phyloP scores from a whole-genome alignment of 2,888 invertebrate genomes.

The Pilophorus perplexus region DNA sequence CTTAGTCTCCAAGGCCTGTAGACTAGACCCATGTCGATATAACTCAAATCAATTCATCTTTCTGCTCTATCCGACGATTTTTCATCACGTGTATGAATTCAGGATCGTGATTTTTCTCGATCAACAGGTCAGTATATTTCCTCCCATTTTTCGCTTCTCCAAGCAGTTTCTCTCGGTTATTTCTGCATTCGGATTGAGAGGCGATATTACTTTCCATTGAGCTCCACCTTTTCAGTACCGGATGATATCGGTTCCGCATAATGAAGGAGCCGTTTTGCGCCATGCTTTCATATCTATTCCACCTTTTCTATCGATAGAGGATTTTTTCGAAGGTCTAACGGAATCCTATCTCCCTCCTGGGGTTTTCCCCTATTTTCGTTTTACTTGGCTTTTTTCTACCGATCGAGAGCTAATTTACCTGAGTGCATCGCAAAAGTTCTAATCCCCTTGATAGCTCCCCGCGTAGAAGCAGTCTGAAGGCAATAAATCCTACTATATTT shows the following conservation, averaged over 20 bases:
- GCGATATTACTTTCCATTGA: too few relatives aligned
- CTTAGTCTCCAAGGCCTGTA: too few relatives aligned
- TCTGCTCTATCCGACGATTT: too few relatives aligned
- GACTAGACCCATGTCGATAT: too few relatives aligned
- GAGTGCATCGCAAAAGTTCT: slow-evolving; percentile 28
- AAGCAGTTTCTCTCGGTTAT: too few relatives aligned
- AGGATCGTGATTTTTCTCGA: too few relatives aligned
- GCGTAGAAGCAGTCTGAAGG: slow-evolving; percentile 5
- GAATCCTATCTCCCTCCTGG: background rate
- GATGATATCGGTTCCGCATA: slow-evolving; percentile 10
- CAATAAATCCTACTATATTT: slow-evolving; percentile 12
- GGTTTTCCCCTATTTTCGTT: background rate
- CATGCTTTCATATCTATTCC: background rate
- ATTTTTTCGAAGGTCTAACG: background rate
- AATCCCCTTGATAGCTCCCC: slow-evolving; percentile 13
- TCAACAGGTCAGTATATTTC: too few relatives aligned
- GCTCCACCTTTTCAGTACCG: too few relatives aligned
- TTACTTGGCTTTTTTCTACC: background rate
- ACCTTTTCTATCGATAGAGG: slow-evolving; percentile 2
- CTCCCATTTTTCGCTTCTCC: too few relatives aligned
- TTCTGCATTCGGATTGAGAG: too few relatives aligned
- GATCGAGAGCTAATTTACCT: slow-evolving; percentile 12
- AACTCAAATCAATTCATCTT: too few relatives aligned
- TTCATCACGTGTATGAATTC: too few relatives aligned
- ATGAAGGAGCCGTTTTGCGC: slow-evolving; percentile 3